These are phyloP conservation scores for Frankliniella intonsa DNA, from an alignment of 2,888 invertebrate genomes.

Conservation along the genomic window DNA sequence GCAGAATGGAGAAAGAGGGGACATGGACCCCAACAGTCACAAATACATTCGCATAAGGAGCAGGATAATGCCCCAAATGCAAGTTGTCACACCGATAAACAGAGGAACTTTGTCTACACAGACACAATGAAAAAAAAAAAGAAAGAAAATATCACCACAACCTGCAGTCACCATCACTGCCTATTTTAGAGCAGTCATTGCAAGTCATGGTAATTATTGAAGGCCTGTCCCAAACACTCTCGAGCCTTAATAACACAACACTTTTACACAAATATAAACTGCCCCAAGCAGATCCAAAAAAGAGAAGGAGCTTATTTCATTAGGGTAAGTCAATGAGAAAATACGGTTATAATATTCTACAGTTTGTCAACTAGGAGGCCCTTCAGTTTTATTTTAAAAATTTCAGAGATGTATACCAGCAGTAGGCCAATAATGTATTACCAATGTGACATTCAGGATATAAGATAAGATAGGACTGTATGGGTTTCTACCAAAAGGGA, in stretches of 20 bases:
- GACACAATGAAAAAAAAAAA: slow-evolving; percentile 40
- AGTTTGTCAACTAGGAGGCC: neutral
- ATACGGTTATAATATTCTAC: too few species aligned
- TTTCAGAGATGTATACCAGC: neutral
- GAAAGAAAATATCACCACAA: slow-evolving; percentile 51
- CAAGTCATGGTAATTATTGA: neutral
- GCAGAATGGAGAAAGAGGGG: slow-evolving; percentile 33
- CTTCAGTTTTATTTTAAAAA: neutral
- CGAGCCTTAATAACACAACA: neutral
- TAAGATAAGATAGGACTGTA: neutral
- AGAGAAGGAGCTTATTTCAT: neutral
- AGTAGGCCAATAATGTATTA: neutral
- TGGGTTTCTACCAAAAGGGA: neutral
- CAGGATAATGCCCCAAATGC: slow-evolving; percentile 78
- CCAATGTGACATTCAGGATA: neutral
- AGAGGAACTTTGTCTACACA: slow-evolving; percentile 59
- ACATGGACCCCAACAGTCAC: slow-evolving; percentile 49
- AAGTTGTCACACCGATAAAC: slow-evolving; percentile 84
- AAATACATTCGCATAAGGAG: slow-evolving; percentile 67
- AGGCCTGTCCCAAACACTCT: neutral
- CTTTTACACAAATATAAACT: slow-evolving; percentile 15
- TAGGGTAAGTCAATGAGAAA: too few species aligned
- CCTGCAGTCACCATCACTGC: slow-evolving; percentile 37
- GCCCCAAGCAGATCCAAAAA: neutral
- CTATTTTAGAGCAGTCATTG: neutral